Evolutionary conservation across 2,113 vertebrate genomes (phyloP).

Genomic region (Coracopsis vasa): DNA sequence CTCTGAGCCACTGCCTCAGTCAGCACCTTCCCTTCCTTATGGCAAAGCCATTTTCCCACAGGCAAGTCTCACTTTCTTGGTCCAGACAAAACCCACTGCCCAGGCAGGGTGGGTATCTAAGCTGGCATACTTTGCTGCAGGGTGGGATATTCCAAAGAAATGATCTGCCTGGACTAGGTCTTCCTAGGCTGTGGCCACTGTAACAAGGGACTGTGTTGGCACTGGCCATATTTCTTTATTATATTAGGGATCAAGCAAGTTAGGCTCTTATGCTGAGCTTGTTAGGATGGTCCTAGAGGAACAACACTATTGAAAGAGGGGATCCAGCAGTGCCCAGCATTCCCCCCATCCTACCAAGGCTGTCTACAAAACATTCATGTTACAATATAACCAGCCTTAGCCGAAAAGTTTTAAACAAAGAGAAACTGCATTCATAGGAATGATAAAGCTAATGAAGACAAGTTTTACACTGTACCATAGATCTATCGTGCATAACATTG

Average conservation of each 20-base stretch:
- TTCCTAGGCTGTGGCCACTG: background rate
- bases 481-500: background rate
- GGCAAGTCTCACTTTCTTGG: background rate
- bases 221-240: background rate
- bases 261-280: background rate
- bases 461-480: background rate
- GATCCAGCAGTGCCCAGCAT: background rate
- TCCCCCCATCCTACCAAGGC: background rate
- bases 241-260: background rate
- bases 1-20: background rate
- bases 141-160: background rate
- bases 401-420: background rate
- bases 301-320: background rate
- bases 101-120: background rate
- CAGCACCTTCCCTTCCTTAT: background rate
- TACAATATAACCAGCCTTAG: background rate
- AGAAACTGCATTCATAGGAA: accelerated
- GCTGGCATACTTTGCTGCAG: background rate
- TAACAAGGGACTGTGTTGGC: accelerated
- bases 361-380: background rate
- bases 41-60: background rate
- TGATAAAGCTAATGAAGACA: background rate
- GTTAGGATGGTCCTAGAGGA: background rate
- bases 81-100: background rate
- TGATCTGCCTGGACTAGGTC: background rate